Base-by-base conservation (phyloP, 2,113 vertebrate species). In the Oreochromis aureus region DNA sequence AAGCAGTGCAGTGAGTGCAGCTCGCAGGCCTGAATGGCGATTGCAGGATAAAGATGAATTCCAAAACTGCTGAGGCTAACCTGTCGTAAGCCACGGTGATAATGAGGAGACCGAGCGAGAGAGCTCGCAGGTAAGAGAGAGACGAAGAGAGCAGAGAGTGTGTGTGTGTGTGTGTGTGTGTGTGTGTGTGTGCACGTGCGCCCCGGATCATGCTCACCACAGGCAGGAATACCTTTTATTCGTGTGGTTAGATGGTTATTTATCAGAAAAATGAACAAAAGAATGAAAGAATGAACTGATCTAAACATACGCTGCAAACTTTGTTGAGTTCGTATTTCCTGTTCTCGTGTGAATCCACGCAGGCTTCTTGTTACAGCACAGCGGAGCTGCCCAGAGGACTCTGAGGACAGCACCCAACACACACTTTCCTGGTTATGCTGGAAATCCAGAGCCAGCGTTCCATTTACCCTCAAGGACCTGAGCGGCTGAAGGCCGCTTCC, bases 391-490 rank as follows among this genome's bases (percentile, higher is more conserved):
- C 97, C 97, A 55, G 97, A 96, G 92, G 97, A 96, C 10, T 97
- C 96, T 34, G 95, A 95, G 2, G 97, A 96, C 90, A 98, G 96
- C n/a, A 97, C 95, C 99, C 98, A 99, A 91, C 98, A 99, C 24
- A 98, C 90, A 1, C 78, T 96, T 82, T 98, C 97, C 87, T 98
- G 97, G 51, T 93, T 97, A 90, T 97, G 97, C 93, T 96, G 97
- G 91, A 97, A 98, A 94, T 98, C 98, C 93, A 99, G 36, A 2
- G 96, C 95, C 86, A 98, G 91, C 56, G 97, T 95, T 87, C 97
- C 96, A 87, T 97, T 98, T 66, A 94, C 95, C 87, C 97, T 97
- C 46, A 89, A 88, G 6, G 97, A 95, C 85, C 93, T 95, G 81
- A 92, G 76, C 16, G 96, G 94, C 85, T 96, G 96, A 48, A 96